These are phyloP conservation scores for Eulemur mongoz DNA, from an alignment of 2,797 vertebrate genomes.

Conservation along the genomic window DNA sequence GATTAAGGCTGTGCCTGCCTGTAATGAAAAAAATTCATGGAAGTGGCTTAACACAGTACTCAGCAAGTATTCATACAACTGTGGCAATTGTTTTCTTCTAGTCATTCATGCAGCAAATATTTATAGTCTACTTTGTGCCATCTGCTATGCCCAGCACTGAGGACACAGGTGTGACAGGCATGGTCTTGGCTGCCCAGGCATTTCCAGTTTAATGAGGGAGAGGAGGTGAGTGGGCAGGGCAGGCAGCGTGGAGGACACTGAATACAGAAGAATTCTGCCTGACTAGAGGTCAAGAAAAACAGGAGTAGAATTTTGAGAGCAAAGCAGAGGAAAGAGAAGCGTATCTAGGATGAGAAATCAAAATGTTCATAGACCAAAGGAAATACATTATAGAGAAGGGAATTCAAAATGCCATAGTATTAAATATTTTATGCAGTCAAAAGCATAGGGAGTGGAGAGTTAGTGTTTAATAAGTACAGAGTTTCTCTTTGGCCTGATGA, in stretches of 20 bases:
- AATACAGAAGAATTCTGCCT: background rate
- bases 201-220: background rate
- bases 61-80: background rate
- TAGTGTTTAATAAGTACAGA: background rate
- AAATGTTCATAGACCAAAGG: background rate
- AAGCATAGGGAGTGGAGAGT: background rate
- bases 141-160: background rate
- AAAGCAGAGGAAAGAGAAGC: background rate
- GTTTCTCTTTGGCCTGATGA: background rate
- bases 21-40: background rate
- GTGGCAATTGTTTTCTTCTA: background rate
- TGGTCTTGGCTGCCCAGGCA: background rate
- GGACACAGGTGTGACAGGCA: background rate
- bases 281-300: background rate
- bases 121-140: background rate
- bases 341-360: background rate
- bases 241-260: too few species aligned
- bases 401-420: background rate
- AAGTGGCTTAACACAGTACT: background rate
- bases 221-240: background rate
- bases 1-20: background rate
- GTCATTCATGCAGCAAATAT: background rate
- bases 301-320: background rate
- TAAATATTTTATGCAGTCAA: background rate
- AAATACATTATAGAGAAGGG: background rate